Percentiles rank a stretch among this genome's conserved stretches.
phyloP scores from a whole-genome alignment of 2,888 invertebrate species.

The Stenotaenia linearis region DNA sequence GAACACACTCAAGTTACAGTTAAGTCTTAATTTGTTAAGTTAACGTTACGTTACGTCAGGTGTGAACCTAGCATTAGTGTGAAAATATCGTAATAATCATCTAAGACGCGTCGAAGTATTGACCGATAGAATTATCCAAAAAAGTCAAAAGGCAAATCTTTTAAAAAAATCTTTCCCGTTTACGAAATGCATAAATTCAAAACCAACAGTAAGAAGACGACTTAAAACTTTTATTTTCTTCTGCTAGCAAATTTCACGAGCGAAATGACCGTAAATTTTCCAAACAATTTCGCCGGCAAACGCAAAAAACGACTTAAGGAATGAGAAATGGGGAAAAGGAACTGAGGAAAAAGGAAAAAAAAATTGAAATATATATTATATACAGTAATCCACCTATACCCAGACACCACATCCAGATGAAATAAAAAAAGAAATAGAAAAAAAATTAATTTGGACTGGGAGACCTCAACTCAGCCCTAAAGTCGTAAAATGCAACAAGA shows the following conservation, averaged over 20 bases:
- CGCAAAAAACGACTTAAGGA: background rate
- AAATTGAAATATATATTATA: slow-evolving; percentile 19
- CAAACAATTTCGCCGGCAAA: background rate
- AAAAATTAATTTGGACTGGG: background rate
- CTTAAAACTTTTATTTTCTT: slow-evolving; percentile 15
- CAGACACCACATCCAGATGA: background rate
- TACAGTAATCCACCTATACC: background rate
- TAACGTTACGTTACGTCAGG: too few species aligned
- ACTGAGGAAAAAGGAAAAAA: background rate
- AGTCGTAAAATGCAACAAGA: slow-evolving; percentile 14
- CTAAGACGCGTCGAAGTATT: too few species aligned
- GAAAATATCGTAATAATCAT: too few species aligned
- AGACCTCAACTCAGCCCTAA: background rate
- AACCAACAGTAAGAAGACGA: background rate
- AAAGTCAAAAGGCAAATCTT: too few species aligned
- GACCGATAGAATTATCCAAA: too few species aligned
- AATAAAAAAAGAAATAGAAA: background rate
- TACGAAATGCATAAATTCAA: background rate
- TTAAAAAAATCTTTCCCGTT: background rate
- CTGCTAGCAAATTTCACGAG: slow-evolving; percentile 19
- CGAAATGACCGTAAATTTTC: slow-evolving; percentile 19
- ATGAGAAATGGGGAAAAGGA: background rate
- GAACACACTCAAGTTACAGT: too few species aligned
- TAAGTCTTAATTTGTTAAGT: too few species aligned
- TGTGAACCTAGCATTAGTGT: too few species aligned